A percentile compares a stretch with the other conserved stretches of the same genome.
phyloP scores from a whole-genome alignment of 2,888 invertebrate genomes.

The Amblyjoppa proteus region DNA sequence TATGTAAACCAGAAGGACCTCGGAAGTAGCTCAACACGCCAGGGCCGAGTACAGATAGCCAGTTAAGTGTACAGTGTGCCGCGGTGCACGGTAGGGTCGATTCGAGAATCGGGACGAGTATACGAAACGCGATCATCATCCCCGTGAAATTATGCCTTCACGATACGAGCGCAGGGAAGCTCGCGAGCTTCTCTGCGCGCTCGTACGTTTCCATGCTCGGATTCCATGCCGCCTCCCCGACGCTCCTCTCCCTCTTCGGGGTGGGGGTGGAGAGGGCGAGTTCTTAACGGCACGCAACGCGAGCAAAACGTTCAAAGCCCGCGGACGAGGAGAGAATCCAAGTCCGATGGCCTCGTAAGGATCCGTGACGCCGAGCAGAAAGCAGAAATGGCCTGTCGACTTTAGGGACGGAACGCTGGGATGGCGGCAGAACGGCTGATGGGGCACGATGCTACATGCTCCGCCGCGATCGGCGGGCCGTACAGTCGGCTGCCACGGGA shows the following conservation, averaged over 20 bases:
- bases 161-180: slow-evolving; percentile 24
- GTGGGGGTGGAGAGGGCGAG: not conserved
- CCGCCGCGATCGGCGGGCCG: slow-evolving; percentile 63
- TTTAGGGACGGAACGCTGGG: slow-evolving; percentile 45
- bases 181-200: not conserved
- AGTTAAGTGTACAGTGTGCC: slow-evolving; percentile 1
- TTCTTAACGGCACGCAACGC: slow-evolving; percentile 60
- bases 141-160: slow-evolving; percentile 51
- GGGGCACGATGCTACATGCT: slow-evolving; percentile 68
- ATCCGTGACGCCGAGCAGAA: slow-evolving; percentile 46
- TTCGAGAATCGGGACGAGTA: slow-evolving; percentile 17
- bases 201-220: not conserved
- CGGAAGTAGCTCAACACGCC: slow-evolving; percentile 25
- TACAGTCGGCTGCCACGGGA: slow-evolving; percentile 52
- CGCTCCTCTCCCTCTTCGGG: slow-evolving; percentile 9
- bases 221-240: not conserved
- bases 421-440: slow-evolving; percentile 51
- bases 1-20: slow-evolving; percentile 26
- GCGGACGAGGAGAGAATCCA: slow-evolving; percentile 18
- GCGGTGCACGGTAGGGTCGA: not conserved
- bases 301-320: slow-evolving; percentile 40
- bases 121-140: slow-evolving; percentile 38
- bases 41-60: not conserved
- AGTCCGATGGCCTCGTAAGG: slow-evolving; percentile 30
- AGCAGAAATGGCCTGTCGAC: slow-evolving; percentile 63